Base-by-base conservation (phyloP, 1,140 invertebrate genomes). In the Holcopasites calliopsidis region DNA sequence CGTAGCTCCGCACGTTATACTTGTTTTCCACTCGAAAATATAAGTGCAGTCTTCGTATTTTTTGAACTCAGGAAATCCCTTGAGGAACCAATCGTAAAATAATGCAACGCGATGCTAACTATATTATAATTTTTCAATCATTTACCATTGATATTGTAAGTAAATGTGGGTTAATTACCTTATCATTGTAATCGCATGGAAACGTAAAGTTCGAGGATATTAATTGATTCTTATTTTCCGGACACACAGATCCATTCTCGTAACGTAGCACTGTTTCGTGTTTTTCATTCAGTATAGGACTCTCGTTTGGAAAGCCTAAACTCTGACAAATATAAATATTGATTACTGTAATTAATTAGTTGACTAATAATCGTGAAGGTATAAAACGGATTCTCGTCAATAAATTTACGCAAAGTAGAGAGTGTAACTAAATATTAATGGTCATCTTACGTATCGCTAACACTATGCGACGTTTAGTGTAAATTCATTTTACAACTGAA, bases 1-100 rank as follows among this genome's bases (percentile, higher is more conserved):
- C 18, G 74, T 49, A 16, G 76, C 76, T 18, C 77, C 83, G 76
- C 92, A 93, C 70, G 92, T 90, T 64, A 90, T 82, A 73, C 88
- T 92, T 21, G 92, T 93, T 66, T 88, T 87, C 92, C 92, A 93
- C 38, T 90, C 86, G 76, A 93, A 93, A 28, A 74, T 49, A 74
- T 93, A 92, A 52, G 86, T 85, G 82, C 92, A 93, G 64, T 92
- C 71, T 21, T 85, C 76, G 79, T 91, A 87, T 84, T 86, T 76
- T 75, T 88, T 88, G 68, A 91, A 88, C 76, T 86, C 74, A 21
- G 92, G 92, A 52, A 80, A 76, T 40, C 90, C 90, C 92, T 93
- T 55, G 47, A 87, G 75, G 40, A 76, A 58, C 44, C 21, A 49
- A 21, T 64, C 31, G 42, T 73, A 50, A 47, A 60, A 38, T 75